Conservation (phyloP, 37 sponge, comb jelly and placozoan species). For the Diacarnus erythraeanus region DNA sequence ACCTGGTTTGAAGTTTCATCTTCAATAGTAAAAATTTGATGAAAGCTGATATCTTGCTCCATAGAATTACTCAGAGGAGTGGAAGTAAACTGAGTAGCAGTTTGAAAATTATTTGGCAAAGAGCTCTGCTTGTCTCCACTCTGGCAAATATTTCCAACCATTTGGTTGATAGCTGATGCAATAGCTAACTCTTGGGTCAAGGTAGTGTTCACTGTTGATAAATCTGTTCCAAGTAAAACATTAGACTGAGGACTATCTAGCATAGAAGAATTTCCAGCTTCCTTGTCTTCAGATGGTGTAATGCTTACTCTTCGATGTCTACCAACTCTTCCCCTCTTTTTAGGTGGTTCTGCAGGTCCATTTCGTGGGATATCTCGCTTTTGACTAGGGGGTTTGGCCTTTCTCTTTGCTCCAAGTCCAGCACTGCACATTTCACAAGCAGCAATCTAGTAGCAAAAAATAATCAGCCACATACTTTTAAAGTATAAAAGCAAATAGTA, state of each 20-base stretch:
- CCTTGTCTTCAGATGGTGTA: neutral
- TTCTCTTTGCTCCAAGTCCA: conserved; percentile 24
- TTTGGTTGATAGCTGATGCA: neutral
- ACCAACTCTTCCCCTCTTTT: conserved; percentile 1
- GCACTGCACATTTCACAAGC: conserved; percentile 22
- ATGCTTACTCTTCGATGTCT: neutral
- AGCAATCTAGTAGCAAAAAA: conserved; percentile 40
- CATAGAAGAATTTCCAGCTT: neutral
- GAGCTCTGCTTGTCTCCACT: neutral
- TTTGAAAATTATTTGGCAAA: neutral
- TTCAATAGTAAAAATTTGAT: conserved; percentile 38
- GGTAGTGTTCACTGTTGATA: neutral
- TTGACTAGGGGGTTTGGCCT: conserved; percentile 28
- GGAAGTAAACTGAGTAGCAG: neutral
- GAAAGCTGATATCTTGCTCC: neutral
- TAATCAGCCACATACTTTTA: too few relatives aligned
- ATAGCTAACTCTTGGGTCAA: neutral
- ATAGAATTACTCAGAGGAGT: neutral
- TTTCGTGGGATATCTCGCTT: conserved; percentile 10
- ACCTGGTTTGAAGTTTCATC: neutral
- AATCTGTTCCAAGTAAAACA: neutral
- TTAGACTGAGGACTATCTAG: neutral
- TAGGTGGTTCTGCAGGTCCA: conserved; percentile 1
- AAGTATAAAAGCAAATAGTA: too few relatives aligned
- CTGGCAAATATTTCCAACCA: neutral